These are phyloP conservation scores for Lepidochrysops patricia DNA, from an alignment of 2,888 invertebrate species.

Conservation along the genomic window DNA sequence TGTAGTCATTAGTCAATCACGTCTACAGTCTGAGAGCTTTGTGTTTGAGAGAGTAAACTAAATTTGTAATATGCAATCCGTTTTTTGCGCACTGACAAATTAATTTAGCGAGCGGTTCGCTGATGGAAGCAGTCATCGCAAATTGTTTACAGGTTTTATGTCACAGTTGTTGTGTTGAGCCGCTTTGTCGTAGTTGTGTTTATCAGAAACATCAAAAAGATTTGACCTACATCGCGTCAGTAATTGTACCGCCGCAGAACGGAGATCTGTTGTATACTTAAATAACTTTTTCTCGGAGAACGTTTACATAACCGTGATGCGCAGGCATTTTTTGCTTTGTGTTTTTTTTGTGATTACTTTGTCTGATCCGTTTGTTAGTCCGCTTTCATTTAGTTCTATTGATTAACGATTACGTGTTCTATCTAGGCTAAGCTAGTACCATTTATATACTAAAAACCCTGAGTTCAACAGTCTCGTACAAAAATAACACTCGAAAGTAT, in stretches of 20 bases:
- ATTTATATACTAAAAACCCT: no score
- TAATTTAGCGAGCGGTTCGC: neutral
- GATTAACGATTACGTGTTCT: no score
- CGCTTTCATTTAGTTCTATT: no score
- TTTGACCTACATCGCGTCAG: neutral
- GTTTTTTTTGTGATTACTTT: neutral
- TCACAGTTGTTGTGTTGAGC: neutral
- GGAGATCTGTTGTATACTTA: neutral
- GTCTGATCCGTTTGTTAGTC: no score
- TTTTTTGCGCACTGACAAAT: neutral
- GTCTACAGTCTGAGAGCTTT: no score
- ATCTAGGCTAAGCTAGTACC: no score
- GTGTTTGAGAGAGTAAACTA: no score
- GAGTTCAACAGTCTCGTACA: no score
- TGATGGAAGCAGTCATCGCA: neutral
- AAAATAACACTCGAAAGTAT: no score
- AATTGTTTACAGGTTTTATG: neutral
- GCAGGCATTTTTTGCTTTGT: neutral
- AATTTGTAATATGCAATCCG: no score
- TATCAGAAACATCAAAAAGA: neutral
- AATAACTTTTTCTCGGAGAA: conserved; percentile 1
- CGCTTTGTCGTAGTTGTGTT: neutral
- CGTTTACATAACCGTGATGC: neutral
- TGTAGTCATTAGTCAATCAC: no score
- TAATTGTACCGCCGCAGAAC: neutral